phyloP scores from a whole-genome alignment of 2,888 invertebrate genomes.

The Andrena bucephala region DNA sequence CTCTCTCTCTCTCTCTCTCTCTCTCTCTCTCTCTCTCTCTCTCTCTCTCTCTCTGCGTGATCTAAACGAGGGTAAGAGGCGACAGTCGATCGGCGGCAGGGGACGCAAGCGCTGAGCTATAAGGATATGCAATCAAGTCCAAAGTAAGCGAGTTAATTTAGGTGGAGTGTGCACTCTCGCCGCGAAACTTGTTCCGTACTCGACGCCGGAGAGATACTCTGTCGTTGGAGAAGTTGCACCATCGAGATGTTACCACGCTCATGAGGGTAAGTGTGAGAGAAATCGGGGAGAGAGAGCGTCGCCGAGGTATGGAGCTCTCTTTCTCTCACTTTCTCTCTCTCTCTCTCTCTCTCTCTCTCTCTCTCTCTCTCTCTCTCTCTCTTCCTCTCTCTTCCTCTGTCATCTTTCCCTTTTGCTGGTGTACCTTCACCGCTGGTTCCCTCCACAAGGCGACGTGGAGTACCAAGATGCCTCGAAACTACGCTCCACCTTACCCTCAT shows the following conservation, averaged over 20 bases:
- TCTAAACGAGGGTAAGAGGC: slow-evolving; percentile 49
- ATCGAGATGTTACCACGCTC: slow-evolving; percentile 76
- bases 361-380: neutral
- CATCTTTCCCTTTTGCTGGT: slow-evolving; percentile 70
- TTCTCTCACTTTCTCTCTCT: slow-evolving; percentile 1
- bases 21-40: too few species aligned
- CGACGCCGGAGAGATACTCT: slow-evolving; percentile 71
- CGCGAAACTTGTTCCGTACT: slow-evolving; percentile 77
- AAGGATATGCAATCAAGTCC: slow-evolving; percentile 79
- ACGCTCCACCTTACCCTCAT: slow-evolving; percentile 67
- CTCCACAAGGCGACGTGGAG: slow-evolving; percentile 67
- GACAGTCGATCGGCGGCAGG: slow-evolving; percentile 63
- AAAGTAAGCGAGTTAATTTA: slow-evolving; percentile 80
- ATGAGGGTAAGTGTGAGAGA: slow-evolving; percentile 64
- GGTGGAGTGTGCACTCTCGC: slow-evolving; percentile 78
- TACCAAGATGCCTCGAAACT: slow-evolving; percentile 75
- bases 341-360: slow-evolving; percentile 53
- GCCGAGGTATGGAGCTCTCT: slow-evolving; percentile 26
- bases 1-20: too few species aligned
- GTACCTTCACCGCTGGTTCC: slow-evolving; percentile 63
- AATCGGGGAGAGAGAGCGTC: slow-evolving; percentile 39
- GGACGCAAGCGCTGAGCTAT: slow-evolving; percentile 67
- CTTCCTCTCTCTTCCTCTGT: slow-evolving; percentile 47
- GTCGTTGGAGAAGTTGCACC: slow-evolving; percentile 74
- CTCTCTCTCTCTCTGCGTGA: slow-evolving; percentile 15